Evolutionary conservation across 92 coral and sea anemone species (phyloP).

Genomic region (Bergia sp.): DNA sequence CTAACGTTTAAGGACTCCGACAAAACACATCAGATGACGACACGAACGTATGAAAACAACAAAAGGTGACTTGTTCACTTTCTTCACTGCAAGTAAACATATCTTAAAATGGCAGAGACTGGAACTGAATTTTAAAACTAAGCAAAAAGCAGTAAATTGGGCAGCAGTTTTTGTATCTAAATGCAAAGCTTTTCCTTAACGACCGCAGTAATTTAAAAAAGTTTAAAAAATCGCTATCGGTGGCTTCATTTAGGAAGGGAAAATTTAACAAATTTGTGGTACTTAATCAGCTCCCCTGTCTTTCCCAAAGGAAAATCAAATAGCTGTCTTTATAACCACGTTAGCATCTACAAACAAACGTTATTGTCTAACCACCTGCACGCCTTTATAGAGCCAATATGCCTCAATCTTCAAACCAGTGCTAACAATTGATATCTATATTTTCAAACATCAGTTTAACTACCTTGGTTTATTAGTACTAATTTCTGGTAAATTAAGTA

Average conservation of each 20-base stretch:
- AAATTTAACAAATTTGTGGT: neutral
- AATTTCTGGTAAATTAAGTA: constrained; percentile 56
- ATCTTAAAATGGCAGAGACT: neutral
- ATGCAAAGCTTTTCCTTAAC: neutral
- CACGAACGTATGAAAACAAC: no score
- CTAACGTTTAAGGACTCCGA: no score
- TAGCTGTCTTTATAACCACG: constrained; percentile 12
- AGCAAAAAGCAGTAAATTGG: neutral
- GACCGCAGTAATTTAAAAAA: neutral
- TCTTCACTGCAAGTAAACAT: neutral
- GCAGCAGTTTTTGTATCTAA: neutral
- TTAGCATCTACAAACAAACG: constrained; percentile 35
- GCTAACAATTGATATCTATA: constrained; percentile 35
- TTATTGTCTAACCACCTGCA: constrained; percentile 29
- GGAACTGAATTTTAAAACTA: neutral
- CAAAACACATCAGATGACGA: no score
- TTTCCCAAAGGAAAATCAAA: constrained; percentile 35
- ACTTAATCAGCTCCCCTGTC: constrained; percentile 1
- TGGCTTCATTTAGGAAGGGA: constrained; percentile 19
- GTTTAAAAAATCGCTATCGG: neutral
- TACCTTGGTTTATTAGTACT: constrained; percentile 52
- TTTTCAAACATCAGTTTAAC: constrained; percentile 55
- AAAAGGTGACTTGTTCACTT: neutral
- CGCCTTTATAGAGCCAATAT: constrained; percentile 19
- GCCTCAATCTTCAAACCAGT: neutral